Conservation (phyloP, 2,888 invertebrate genomes). For the Meganola albula region DNA sequence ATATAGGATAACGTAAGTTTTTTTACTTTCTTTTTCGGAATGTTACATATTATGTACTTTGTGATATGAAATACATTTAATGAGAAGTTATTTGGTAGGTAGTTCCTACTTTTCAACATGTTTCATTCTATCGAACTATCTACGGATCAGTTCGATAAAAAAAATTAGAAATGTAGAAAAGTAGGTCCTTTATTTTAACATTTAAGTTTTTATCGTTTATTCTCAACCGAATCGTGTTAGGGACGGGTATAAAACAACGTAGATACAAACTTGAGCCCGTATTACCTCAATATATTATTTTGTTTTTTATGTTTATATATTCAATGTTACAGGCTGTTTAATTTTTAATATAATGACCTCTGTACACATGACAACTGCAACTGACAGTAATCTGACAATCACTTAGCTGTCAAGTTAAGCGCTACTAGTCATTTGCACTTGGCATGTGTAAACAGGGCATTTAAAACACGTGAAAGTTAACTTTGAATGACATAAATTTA, state of each 20-base stretch:
- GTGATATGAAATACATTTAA: slow-evolving; percentile 66
- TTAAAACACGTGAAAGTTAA: slow-evolving; percentile 30
- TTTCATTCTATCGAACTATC: no score
- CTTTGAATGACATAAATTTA: slow-evolving; percentile 41
- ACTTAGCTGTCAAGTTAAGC: no score
- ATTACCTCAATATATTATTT: slow-evolving; percentile 73
- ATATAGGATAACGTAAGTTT: slow-evolving; percentile 49
- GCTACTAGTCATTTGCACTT: no score
- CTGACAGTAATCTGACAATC: no score
- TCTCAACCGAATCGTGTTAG: slow-evolving; percentile 30
- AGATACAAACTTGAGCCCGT: slow-evolving; percentile 38
- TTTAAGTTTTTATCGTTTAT: slow-evolving; percentile 47
- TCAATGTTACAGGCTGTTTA: slow-evolving; percentile 57
- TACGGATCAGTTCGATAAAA: no score
- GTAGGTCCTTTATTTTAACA: slow-evolving; percentile 38
- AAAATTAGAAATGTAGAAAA: no score
- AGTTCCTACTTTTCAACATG: no score
- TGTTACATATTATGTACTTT: slow-evolving; percentile 55
- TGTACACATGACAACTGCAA: no score
- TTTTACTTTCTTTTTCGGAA: slow-evolving; percentile 47
- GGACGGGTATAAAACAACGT: slow-evolving; percentile 27
- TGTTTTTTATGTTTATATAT: slow-evolving; percentile 63
- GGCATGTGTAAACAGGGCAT: no score
- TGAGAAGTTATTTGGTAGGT: slow-evolving; percentile 44
- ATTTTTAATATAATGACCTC: slow-evolving; percentile 26